A percentile compares a stretch with the other conserved stretches of the same genome.
Conservation (phyloP, 2,113 vertebrate species). For the Crocuta crocuta region DNA sequence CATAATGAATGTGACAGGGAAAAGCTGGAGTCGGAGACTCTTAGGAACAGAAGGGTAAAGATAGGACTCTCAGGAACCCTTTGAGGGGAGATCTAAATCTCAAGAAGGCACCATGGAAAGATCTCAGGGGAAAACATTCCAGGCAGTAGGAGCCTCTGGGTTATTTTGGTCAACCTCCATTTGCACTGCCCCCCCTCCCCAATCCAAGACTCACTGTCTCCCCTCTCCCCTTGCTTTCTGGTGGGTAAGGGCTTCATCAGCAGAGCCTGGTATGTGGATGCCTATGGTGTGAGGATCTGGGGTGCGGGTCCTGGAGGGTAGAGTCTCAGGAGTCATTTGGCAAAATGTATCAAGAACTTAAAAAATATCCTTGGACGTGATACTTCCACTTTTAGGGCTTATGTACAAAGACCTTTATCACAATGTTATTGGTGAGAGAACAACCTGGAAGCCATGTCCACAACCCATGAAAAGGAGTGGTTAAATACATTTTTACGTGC, state of each 20-base stretch:
- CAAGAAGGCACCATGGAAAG: not conserved
- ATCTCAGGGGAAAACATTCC: not conserved
- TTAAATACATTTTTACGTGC: not conserved
- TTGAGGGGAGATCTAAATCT: not conserved
- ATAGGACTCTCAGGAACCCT: not conserved
- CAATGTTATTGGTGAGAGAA: not conserved
- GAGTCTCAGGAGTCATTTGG: not conserved
- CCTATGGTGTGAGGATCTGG: not conserved
- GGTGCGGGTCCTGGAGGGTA: not conserved
- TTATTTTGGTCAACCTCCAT: not conserved
- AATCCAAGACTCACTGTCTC: not conserved
- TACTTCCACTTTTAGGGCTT: not conserved
- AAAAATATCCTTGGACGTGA: not conserved
- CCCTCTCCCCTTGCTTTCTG: not conserved
- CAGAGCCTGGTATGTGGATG: not conserved
- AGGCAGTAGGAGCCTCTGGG: not conserved
- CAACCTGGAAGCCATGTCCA: constrained; percentile 14
- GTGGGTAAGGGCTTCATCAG: not conserved
- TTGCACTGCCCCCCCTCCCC: too few relatives aligned
- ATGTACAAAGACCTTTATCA: not conserved
- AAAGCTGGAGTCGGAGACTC: not conserved
- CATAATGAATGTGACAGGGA: not conserved
- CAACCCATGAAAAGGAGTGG: not conserved
- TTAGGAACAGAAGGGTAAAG: not conserved
- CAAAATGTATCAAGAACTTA: constrained; percentile 45